Conservation (phyloP, 2,888 invertebrate genomes). For the Pristionchus japonicus region DNA sequence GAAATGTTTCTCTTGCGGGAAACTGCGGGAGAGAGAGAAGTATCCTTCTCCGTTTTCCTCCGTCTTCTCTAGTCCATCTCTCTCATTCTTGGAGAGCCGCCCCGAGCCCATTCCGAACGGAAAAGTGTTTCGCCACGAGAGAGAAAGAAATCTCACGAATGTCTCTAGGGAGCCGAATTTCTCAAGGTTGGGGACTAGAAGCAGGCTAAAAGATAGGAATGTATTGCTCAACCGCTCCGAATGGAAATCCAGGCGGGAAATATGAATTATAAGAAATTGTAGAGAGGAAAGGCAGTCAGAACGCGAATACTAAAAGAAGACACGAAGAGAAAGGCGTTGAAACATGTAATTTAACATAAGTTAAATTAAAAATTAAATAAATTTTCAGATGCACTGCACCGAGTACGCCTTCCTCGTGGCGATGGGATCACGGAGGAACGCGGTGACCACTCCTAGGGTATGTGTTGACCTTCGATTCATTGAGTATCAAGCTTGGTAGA, state of each 20-base stretch:
- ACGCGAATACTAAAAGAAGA: no score
- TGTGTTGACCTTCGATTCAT: no score
- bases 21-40: not conserved
- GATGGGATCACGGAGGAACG: not conserved
- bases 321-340: no score
- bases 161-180: not conserved
- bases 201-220: no score
- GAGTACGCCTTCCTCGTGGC: not conserved
- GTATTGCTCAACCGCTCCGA: no score
- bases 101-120: not conserved
- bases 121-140: not conserved
- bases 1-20: not conserved
- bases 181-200: not conserved
- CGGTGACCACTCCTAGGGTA: not conserved
- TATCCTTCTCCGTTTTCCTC: not conserved
- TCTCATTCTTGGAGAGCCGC: not conserved
- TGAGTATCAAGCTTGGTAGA: no score
- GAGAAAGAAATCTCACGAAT: not conserved
- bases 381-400: not conserved
- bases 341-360: no score
- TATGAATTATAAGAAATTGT: no score
- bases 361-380: no score
- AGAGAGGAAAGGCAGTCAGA: no score
- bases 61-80: not conserved
- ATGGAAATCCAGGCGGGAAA: no score